Conservation (phyloP, 2,888 invertebrate genomes). For the Thera obeliscata region DNA sequence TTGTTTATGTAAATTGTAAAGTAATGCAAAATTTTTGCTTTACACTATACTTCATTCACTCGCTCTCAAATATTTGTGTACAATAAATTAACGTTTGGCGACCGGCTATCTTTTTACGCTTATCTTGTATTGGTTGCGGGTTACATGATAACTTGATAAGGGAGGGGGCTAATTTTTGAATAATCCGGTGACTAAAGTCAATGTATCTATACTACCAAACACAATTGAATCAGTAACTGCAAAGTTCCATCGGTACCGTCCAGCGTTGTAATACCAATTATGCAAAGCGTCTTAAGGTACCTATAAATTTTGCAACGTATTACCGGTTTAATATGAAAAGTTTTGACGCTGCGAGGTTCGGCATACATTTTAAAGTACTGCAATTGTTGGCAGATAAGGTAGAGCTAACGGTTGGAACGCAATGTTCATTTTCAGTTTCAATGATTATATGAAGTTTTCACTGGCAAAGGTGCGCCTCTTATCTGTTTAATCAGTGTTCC, state of each 20-base stretch:
- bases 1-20: too few relatives aligned
- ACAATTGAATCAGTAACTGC: conserved; percentile 34
- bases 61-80: too few relatives aligned
- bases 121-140: too few relatives aligned
- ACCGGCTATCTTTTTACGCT: too few relatives aligned
- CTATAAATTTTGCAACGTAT: conserved; percentile 16
- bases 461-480: not conserved
- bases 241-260: conserved; percentile 29
- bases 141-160: too few relatives aligned
- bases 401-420: conserved; percentile 4
- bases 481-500: conserved; percentile 8
- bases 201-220: conserved; percentile 18
- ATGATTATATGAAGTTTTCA: not conserved
- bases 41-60: too few relatives aligned
- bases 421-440: conserved; percentile 1
- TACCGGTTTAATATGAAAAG: conserved; percentile 15
- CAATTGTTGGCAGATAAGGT: conserved; percentile 18
- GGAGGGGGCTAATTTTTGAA: not conserved
- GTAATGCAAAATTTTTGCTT: too few relatives aligned
- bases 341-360: conserved; percentile 18
- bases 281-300: conserved; percentile 83
- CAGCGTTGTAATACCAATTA: conserved; percentile 78
- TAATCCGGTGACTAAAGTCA: conserved; percentile 4
- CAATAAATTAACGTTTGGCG: too few relatives aligned
- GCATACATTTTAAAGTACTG: conserved; percentile 26